Percentiles rank a stretch among this genome's conserved stretches.
phyloP scores from a whole-genome alignment of 2,797 vertebrate species.

The Okamejei kenojei region DNA sequence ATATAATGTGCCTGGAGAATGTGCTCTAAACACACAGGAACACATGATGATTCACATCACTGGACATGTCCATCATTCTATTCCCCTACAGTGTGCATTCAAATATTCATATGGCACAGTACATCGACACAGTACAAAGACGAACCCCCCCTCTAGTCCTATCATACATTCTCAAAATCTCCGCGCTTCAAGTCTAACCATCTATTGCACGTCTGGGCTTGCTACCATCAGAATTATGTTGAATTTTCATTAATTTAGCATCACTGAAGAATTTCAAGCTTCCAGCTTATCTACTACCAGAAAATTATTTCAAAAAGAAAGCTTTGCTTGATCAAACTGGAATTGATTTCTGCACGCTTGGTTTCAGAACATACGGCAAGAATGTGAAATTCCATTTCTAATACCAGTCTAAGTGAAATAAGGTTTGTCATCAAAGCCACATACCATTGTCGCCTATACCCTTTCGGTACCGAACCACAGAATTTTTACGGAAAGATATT shows the following conservation, averaged over 20 bases:
- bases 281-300: not conserved
- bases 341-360: too few relatives aligned
- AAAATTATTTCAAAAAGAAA: not conserved
- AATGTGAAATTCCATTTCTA: not conserved
- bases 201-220: not conserved
- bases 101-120: not conserved
- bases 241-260: not conserved
- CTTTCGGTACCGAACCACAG: not conserved
- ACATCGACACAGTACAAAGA: not conserved
- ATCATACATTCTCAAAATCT: not conserved
- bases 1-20: not conserved
- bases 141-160: not conserved
- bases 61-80: not conserved
- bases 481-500: not conserved
- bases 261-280: not conserved
- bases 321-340: not conserved
- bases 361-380: not conserved
- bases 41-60: not conserved
- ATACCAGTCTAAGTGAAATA: not conserved
- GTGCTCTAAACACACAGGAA: not conserved
- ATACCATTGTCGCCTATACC: not conserved
- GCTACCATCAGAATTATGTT: not conserved
- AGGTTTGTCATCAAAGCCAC: not conserved
- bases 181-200: not conserved
- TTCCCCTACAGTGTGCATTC: not conserved